Base-by-base conservation (phyloP, 2,888 invertebrate species). In the Micoletzkya japonica region DNA sequence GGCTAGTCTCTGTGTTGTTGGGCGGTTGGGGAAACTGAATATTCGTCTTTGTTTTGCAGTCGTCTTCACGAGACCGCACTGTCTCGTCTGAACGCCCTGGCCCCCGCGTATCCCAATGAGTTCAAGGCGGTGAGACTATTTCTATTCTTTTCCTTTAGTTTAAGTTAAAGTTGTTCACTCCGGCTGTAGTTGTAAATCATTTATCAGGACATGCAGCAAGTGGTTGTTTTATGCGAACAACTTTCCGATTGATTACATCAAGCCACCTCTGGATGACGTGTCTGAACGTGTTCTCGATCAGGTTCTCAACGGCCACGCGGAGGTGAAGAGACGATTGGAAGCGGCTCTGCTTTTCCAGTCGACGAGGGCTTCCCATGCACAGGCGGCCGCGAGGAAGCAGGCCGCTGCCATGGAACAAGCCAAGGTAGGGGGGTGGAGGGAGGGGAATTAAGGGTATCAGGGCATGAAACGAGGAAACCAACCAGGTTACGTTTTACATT, bases 11-110 rank as follows among this genome's bases (percentile, higher is more conserved):
- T n/a, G n/a, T n/a, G n/a, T n/a, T n/a, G n/a, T n/a, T n/a, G n/a
- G n/a, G n/a, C n/a, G n/a, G n/a, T n/a, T n/a, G n/a, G n/a, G n/a
- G n/a, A n/a, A n/a, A n/a, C n/a, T n/a, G 2, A 4, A n/a, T n/a
- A 7, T 54, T 54, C 10, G 7, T 54, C 7, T 14, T 54, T 54
- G 17, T 20, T 54, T n/a, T 54, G 14, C 26, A 73, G 77, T 58
- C 73, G 73, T 32, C 67, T 84, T 28, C 95, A 96, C 86, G 94
- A 95, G 77, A 91, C 92, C 81, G 92, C 93, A 74, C 89, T 97
- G 78, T 91, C 92, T 78, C 92, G 92, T 90, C 90, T 97, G 26
- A 93, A 93, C 81, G 91, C 91, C 84, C 91, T 95, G 79, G 96
- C 95, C 0, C 76, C 78, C 0, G 73, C 74, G 50, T 78, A 82